Evolutionary conservation across 2,888 invertebrate species (phyloP), one percentile per base, ranked within the genome.

Genomic region (Sarcophaga carnaria): DNA sequence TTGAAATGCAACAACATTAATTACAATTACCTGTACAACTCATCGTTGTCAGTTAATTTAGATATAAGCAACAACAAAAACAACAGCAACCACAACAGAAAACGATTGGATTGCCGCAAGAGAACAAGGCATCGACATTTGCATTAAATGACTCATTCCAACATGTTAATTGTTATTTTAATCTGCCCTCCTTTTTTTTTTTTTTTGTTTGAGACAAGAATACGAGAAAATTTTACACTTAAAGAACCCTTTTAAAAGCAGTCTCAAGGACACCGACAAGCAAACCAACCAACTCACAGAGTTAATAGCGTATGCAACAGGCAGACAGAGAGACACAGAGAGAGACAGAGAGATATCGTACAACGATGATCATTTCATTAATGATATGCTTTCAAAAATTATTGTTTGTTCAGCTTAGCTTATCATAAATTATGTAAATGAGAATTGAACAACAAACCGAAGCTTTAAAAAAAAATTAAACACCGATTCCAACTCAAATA

Each of bases 371-470:
- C 81, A 69, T 84, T 81, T 84, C 81, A 84, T 88, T 88, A 88
- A 87, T 86, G 88, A 89, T 87, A 85, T 89, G 91, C 90, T 92
- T 92, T 92, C 91, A 91, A 92, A 37, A 92, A 92, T 92, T 92
- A 92, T 92, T 92, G 91, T 92, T 92, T 91, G 92, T 90, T 89
- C 92, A 91, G 89, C 87, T 91, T 90, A 91, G 91, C 92, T 92
- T 92, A 92, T 92, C 92, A 92, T 92, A 92, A 92, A 92, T 92
- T 92, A 92, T 92, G 92, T 92, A 92, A 92, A 92, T 92, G 91
- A 85, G 85, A 75, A 49, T 45, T 74, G 59, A 87, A 87, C 81
- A 86, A 72, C 59, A 77, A 91, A 90, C 90, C 89, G 91, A 17
- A 62, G 22, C 45, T 8, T 37, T 64, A 47, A 69, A 76, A 77